These are phyloP conservation scores for Apeira syringaria DNA, from an alignment of 2,888 invertebrate species.

Conservation along the genomic window DNA sequence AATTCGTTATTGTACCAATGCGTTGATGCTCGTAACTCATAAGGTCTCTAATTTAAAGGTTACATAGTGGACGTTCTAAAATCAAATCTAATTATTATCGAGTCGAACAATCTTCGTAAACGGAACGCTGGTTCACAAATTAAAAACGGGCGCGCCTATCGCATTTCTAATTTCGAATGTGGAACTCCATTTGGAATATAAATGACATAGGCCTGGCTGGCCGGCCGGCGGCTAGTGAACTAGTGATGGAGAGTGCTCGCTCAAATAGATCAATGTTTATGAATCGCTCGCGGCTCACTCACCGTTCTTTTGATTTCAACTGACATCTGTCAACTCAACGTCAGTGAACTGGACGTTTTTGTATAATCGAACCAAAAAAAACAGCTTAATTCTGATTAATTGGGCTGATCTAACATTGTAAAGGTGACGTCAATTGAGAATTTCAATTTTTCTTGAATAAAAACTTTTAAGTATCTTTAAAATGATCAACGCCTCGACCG, in stretches of 20 bases:
- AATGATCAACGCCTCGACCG: slow-evolving; percentile 55
- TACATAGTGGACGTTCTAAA: slow-evolving; percentile 28
- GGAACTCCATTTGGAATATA: slow-evolving; percentile 35
- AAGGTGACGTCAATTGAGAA: slow-evolving; percentile 21
- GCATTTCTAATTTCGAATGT: slow-evolving; percentile 36
- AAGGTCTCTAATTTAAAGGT: slow-evolving; percentile 33
- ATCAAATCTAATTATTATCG: slow-evolving; percentile 33
- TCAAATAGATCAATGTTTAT: slow-evolving; percentile 23
- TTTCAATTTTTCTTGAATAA: slow-evolving; percentile 13
- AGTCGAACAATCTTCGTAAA: slow-evolving; percentile 34
- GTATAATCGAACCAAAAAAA: slow-evolving; percentile 17
- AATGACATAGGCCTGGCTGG: slow-evolving; percentile 31
- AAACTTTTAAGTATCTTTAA: slow-evolving; percentile 27
- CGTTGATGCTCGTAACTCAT: slow-evolving; percentile 32
- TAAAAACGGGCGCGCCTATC: slow-evolving; percentile 36
- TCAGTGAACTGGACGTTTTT: slow-evolving; percentile 9
- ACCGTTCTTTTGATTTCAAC: slow-evolving; percentile 25
- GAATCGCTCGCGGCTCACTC: slow-evolving; percentile 11
- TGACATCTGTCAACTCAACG: slow-evolving; percentile 27
- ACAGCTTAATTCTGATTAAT: slow-evolving; percentile 19
- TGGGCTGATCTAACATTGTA: slow-evolving; percentile 2
- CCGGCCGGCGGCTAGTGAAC: slow-evolving; percentile 5
- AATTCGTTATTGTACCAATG: slow-evolving; percentile 30
- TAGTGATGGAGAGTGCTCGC: slow-evolving; percentile 20
- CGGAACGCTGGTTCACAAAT: slow-evolving; percentile 32